A percentile compares a stretch with the other conserved stretches of the same genome.
These are phyloP conservation scores for Haliclystus octoradiatus DNA, from an alignment of 30 jellyfish, hydroid and myxozoan species.

Conservation along the genomic window DNA sequence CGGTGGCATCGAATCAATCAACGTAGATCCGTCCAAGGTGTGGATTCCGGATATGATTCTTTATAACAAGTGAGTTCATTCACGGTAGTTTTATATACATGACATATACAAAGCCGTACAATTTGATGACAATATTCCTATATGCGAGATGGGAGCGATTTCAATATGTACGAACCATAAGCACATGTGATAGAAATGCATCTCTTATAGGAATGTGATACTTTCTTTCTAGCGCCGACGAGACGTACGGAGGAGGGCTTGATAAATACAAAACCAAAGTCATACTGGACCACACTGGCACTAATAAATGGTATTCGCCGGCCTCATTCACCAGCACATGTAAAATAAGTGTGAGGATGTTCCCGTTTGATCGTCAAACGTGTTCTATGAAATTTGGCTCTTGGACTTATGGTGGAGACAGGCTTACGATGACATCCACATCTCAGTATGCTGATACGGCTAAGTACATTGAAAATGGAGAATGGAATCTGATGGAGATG, in stretches of 20 bases:
- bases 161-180: no score
- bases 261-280: constrained; percentile 69
- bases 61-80: constrained; percentile 52
- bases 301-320: constrained; percentile 63
- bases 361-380: constrained; percentile 74
- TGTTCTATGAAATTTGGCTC: constrained; percentile 70
- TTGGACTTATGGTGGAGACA: constrained; percentile 85
- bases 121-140: no score
- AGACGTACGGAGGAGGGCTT: constrained; percentile 69
- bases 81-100: no score
- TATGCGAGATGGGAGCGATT: no score
- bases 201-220: no score
- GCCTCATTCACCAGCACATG: constrained; percentile 77
- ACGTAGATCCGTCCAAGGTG: constrained; percentile 50
- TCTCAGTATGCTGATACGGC: constrained; percentile 42
- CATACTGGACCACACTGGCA: constrained; percentile 32
- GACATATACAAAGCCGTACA: no score
- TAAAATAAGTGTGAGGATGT: constrained; percentile 55
- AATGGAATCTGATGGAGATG: constrained; percentile 66
- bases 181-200: no score
- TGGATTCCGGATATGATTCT: constrained; percentile 72
- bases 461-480: constrained; percentile 55
- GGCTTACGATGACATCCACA: constrained; percentile 56
- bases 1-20: constrained; percentile 47
- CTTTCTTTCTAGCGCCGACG: constrained; percentile 51